Percentiles rank a stretch among this genome's conserved stretches.
Evolutionary conservation across 2,797 vertebrate genomes (phyloP).

Genomic region (Sebastes aleutianus): DNA sequence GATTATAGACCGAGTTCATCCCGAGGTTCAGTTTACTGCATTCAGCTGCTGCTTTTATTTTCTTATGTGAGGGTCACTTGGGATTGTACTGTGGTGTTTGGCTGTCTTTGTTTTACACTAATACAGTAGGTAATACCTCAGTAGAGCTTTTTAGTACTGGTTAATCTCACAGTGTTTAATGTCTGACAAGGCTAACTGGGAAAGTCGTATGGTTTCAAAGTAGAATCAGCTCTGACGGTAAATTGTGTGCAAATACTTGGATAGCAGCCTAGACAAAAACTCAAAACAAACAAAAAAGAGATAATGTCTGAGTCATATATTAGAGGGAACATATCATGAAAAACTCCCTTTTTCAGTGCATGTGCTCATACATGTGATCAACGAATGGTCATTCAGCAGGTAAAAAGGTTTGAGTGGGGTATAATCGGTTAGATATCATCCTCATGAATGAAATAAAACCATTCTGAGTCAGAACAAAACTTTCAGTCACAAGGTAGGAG

Average conservation of each 20-base stretch:
- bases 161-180: neutral
- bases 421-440: too few species aligned
- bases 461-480: too few species aligned
- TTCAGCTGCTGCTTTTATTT: conserved; percentile 18
- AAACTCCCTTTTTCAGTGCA: too few species aligned
- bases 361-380: too few species aligned
- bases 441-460: too few species aligned
- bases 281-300: conserved; percentile 6
- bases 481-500: too few species aligned
- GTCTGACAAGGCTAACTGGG: neutral
- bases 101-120: neutral
- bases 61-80: conserved; percentile 8
- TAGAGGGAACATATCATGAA: neutral
- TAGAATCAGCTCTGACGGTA: neutral
- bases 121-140: neutral
- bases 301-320: neutral
- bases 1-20: neutral
- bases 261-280: neutral
- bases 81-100: neutral
- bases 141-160: neutral
- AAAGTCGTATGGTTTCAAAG: conserved; percentile 22
- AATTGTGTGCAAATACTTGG: conserved; percentile 2
- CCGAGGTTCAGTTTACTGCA: neutral
- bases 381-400: too few species aligned
- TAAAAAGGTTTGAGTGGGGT: too few species aligned